A percentile compares a stretch with the other conserved stretches of the same genome.
phyloP scores from a whole-genome alignment of 2,888 invertebrate genomes.

The Neoascia interrupta region DNA sequence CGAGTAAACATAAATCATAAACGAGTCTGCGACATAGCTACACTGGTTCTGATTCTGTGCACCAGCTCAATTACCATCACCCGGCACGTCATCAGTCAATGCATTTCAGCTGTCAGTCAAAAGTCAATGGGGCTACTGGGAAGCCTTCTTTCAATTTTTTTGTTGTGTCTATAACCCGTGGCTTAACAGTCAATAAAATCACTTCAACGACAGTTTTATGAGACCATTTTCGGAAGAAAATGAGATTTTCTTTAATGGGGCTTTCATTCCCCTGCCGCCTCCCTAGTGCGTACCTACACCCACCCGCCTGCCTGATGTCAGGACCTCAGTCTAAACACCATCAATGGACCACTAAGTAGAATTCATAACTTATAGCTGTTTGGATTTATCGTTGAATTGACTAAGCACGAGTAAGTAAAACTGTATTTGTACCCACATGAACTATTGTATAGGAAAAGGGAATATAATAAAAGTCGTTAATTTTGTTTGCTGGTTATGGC shows the following conservation, averaged over 20 bases:
- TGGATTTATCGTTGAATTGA: slow-evolving; percentile 39
- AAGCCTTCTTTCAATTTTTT: neutral
- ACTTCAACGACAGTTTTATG: slow-evolving; percentile 50
- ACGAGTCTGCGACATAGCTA: neutral
- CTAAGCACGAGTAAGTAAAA: no score
- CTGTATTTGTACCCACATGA: no score
- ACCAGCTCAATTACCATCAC: slow-evolving; percentile 8
- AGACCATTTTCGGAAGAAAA: slow-evolving; percentile 41
- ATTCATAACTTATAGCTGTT: slow-evolving; percentile 38
- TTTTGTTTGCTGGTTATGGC: slow-evolving; percentile 13
- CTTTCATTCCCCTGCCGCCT: slow-evolving; percentile 1
- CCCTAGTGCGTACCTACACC: no score
- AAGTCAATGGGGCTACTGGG: slow-evolving; percentile 1
- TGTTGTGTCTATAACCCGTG: slow-evolving; percentile 5
- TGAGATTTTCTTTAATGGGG: slow-evolving; percentile 42
- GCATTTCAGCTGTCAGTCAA: slow-evolving; percentile 42
- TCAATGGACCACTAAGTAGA: slow-evolving; percentile 15
- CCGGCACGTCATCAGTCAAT: slow-evolving; percentile 7
- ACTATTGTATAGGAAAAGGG: no score
- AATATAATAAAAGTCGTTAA: slow-evolving; percentile 18
- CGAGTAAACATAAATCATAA: slow-evolving; percentile 28
- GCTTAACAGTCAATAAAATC: slow-evolving; percentile 52
- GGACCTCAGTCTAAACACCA: no score
- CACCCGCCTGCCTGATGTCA: no score
- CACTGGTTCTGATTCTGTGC: neutral